These are phyloP conservation scores for Scaptomyza caliginosa DNA, from an alignment of 2,888 invertebrate species.

Conservation along the genomic window DNA sequence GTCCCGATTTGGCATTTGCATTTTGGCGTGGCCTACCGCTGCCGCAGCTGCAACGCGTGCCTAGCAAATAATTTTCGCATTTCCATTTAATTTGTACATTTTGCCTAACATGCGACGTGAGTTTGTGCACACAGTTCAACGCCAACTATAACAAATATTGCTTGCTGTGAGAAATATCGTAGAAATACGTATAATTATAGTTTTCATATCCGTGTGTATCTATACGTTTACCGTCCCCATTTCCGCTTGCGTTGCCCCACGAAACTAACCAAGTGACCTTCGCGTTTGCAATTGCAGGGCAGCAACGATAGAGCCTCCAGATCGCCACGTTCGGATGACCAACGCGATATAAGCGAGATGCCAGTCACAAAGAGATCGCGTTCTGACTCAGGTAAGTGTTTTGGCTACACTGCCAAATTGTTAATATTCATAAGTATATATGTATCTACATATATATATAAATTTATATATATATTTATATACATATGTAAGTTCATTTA, in stretches of 20 bases:
- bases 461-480: conserved; percentile 43
- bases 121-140: neutral
- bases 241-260: neutral
- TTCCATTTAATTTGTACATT: conserved; percentile 3
- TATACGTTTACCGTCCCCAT: neutral
- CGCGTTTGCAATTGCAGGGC: conserved; percentile 61
- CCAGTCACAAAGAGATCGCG: conserved; percentile 78
- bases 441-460: conserved; percentile 40
- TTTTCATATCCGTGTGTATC: conserved; percentile 10
- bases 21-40: conserved; percentile 28
- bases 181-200: neutral
- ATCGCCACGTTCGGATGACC: conserved; percentile 81
- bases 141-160: neutral
- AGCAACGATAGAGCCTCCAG: conserved; percentile 82
- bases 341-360: conserved; percentile 74
- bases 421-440: conserved; percentile 40
- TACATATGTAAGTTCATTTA: conserved; percentile 52
- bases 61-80: conserved; percentile 19
- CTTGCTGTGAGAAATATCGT: neutral
- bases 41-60: conserved; percentile 32
- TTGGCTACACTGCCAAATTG: conserved; percentile 13
- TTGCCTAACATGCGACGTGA: neutral
- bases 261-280: conserved; percentile 28
- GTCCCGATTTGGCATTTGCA: neutral
- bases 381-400: conserved; percentile 80